These are phyloP conservation scores for Amblyornis subalaris DNA, from an alignment of 2,113 vertebrate genomes.

Conservation along the genomic window DNA sequence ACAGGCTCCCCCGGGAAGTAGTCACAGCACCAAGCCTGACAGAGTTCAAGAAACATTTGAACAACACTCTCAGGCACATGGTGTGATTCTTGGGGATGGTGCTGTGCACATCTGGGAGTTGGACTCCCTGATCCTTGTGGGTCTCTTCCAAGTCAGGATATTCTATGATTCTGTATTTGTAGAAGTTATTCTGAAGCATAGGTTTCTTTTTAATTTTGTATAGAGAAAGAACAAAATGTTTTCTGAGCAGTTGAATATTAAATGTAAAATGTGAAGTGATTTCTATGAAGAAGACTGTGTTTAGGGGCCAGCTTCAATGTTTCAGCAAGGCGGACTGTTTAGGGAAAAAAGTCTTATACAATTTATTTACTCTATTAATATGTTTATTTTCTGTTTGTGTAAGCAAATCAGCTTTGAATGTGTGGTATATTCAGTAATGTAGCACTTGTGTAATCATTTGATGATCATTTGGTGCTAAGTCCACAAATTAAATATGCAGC, in stretches of 20 bases:
- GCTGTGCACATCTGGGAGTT: neutral
- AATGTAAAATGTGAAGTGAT: neutral
- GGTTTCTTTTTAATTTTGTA: neutral
- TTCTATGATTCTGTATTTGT: neutral
- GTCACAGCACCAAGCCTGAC: neutral
- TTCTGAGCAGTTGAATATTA: neutral
- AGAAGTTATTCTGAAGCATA: neutral
- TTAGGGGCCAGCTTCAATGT: neutral
- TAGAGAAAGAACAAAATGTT: neutral
- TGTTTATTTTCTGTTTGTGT: neutral
- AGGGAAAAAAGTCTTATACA: neutral
- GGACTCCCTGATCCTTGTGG: neutral
- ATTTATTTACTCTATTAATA: neutral
- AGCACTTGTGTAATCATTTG: neutral
- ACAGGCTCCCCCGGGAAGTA: neutral
- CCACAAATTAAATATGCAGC: neutral
- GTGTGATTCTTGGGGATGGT: neutral
- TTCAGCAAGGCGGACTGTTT: neutral
- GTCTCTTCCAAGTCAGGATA: neutral
- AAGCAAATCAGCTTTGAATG: neutral
- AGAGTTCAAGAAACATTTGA: accelerated
- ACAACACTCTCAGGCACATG: neutral
- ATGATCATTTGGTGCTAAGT: neutral
- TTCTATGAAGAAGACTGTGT: neutral
- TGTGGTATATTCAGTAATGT: neutral